Evolutionary conservation across 2,797 vertebrate species (phyloP), one percentile per base, ranked within the genome.

Genomic region (Podarcis siculus): DNA sequence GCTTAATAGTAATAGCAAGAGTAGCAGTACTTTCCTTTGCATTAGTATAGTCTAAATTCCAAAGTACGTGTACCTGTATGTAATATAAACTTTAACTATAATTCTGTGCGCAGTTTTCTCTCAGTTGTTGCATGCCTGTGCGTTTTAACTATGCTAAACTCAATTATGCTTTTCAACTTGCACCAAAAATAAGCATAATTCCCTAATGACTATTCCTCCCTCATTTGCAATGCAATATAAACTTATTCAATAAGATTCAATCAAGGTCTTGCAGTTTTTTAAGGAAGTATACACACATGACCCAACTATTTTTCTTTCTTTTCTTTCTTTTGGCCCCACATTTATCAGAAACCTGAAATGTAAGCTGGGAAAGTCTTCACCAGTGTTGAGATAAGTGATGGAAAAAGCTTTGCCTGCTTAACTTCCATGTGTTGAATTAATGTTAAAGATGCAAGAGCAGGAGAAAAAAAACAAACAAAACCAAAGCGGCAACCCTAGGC

Each of bases 11-110:
- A 55, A 55, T 13, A 92, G 90, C 19, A 69, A 61, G 4, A 0
- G 67, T 77, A 86, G 71, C 19, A 19, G 58, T 61, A 75, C 77
- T 73, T 37, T 35, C 25, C 66, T 85, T 7, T 3, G 39, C 73
- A 88, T 66, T 78, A 93, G 49, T 81, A 72, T 72, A 84, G 67
- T 87, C 58, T 91, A 66, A 73, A 90, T 90, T 90, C 89, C 77
- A 37, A 72, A n/a, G 23, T 49, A 6, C 19, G 73, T 32, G 82
- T 85, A 42, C 86, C 82, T 76, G 32, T 6, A 17, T 23, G 27
- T 55, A 76, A 32, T 42, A 89, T 42, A 82, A 86, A 87, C 32
- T 79, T 77, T 1, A 13, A 69, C 13, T 86, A 77, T 78, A 87
- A 79, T 79, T 87, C 55, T 72, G 42, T 25, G 67, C 23, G 5